Base-by-base conservation (phyloP, 2,888 invertebrate species). In the Tholera decimalis region DNA sequence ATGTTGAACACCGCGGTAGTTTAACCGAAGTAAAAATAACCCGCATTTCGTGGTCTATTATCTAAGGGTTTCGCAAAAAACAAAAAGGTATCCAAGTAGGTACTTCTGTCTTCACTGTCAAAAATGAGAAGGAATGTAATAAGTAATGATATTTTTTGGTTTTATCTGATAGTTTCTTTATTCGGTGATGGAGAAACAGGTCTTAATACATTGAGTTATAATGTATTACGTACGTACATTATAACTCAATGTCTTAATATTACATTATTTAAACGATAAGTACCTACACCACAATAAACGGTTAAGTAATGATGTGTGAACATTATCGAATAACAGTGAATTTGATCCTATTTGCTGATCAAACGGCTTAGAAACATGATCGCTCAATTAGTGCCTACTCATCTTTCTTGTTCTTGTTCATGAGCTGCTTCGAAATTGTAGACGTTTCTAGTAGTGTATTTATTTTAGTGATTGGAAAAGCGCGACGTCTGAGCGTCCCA, bases 291-390 rank as follows among this genome's bases (percentile, higher is more conserved):
- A n/a, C 4, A 8, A 28, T 39, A 3, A 28, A 28, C 15, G 22
- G 13, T 13, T 18, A 8, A 8, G 33, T 30, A 64, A 51, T 44
- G 50, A 44, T 22, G 44, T 24, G 54, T 39, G 49, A 50, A 37
- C 9, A 20, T 30, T 37, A 55, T n/a, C 20, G 13, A 33, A 20
- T 24, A 26, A 30, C 46, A 28, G 20, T 55, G 15, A 65, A 35
- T 70, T 58, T n/a, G 43, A 70, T 54, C 37, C 22, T 41, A 20
- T 69, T 51, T 56, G 51, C 44, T 56, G 72, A 71, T 71, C 63
- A 63, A 63, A 71, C 46, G 56, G n/a, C 24, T 46, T n/a, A 8
- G 51, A 24, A 55, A 50, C 53, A 43, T 54, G 53, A 26, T 28
- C 26, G 18, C 26, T 70, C 43, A 69, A 69, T 67, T 51, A 59